Conservation (phyloP, 2,113 vertebrate genomes). For the Tinamus guttatus region DNA sequence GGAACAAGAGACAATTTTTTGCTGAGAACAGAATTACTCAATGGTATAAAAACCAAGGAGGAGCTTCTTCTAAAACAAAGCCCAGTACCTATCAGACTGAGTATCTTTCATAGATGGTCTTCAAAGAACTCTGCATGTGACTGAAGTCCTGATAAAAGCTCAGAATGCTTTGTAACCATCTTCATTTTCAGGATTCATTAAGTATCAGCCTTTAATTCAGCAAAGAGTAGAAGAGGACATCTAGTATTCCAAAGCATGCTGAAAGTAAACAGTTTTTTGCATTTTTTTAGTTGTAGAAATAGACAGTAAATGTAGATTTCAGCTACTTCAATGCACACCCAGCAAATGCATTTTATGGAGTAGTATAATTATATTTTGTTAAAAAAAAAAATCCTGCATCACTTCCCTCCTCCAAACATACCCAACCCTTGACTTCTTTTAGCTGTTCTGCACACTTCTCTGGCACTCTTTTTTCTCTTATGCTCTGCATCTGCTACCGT, state of each 20-base stretch:
- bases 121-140: neutral
- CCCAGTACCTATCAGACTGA: neutral
- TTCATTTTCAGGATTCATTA: neutral
- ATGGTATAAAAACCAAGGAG: neutral
- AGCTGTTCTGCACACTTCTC: neutral
- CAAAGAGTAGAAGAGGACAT: neutral
- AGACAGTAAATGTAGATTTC: neutral
- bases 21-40: neutral
- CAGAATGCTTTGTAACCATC: neutral
- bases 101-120: neutral
- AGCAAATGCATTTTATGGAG: neutral
- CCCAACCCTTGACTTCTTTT: neutral
- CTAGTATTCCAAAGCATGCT: neutral
- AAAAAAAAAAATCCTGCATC: neutral
- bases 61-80: neutral
- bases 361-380: neutral
- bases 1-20: neutral
- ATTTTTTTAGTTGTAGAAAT: neutral
- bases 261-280: neutral
- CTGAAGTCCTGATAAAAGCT: slow-evolving; percentile 15
- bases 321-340: neutral
- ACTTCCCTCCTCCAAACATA: neutral
- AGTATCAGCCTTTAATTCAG: neutral
- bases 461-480: neutral
- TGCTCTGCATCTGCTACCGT: slow-evolving; percentile 35